These are phyloP conservation scores for Acheta domesticus DNA, from an alignment of 2,888 invertebrate species.

Conservation along the genomic window DNA sequence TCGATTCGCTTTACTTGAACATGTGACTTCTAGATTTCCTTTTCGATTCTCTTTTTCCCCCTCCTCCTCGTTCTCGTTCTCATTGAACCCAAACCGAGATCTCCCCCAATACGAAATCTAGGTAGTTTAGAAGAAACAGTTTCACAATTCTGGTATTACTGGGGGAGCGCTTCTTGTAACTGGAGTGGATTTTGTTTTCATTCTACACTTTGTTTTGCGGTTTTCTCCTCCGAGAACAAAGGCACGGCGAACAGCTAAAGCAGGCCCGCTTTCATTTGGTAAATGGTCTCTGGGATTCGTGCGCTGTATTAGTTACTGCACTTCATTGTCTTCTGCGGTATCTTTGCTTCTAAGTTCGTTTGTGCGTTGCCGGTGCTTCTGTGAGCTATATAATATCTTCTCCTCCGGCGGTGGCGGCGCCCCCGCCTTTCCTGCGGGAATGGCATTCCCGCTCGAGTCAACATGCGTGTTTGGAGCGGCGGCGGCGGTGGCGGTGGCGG, in stretches of 20 bases:
- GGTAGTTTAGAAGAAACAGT: background rate
- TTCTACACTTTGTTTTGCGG: background rate
- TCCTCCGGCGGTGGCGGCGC: background rate
- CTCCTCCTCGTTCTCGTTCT: no score
- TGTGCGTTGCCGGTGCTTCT: no score
- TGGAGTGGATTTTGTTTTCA: constrained; percentile 8
- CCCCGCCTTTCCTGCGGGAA: background rate
- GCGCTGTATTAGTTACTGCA: constrained; percentile 18
- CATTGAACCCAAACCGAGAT: no score
- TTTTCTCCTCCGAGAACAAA: constrained; percentile 5
- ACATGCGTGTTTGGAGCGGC: background rate
- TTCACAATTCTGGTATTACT: background rate
- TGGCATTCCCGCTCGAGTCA: background rate
- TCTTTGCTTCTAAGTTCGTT: background rate
- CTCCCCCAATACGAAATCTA: no score
- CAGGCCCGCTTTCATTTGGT: background rate
- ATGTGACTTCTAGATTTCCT: no score
- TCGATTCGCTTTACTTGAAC: no score
- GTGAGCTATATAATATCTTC: background rate
- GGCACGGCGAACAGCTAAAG: background rate
- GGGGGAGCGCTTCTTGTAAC: background rate
- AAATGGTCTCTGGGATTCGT: background rate
- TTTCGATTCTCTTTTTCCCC: no score
- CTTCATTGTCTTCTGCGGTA: constrained; percentile 18
- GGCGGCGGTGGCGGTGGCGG: background rate